Percentiles rank a stretch among this genome's conserved stretches.
Conservation (phyloP, 2,888 invertebrate genomes). For the Tromatobia lineatoria region DNA sequence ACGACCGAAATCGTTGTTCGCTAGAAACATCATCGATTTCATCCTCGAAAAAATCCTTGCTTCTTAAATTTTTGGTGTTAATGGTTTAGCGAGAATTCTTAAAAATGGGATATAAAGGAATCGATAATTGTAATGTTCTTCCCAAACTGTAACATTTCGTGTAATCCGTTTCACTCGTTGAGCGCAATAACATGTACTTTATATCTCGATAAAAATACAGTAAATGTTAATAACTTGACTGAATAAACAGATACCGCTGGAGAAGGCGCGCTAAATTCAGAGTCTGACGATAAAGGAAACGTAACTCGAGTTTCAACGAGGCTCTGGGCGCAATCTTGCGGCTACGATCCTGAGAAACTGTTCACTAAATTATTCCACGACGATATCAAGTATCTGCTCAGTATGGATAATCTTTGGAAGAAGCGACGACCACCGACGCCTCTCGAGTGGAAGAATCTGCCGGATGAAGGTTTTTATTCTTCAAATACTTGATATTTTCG, state of each 20-base stretch:
- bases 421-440: slow-evolving; percentile 94
- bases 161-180: too few species aligned
- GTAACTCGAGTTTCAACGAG: slow-evolving; percentile 90
- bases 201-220: slow-evolving; percentile 12
- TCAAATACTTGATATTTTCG: neutral
- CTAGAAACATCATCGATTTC: too few species aligned
- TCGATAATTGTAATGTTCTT: too few species aligned
- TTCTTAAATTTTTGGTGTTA: too few species aligned
- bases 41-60: too few species aligned
- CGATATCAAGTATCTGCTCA: slow-evolving; percentile 97
- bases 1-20: too few species aligned
- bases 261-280: slow-evolving; percentile 86
- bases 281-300: slow-evolving; percentile 87
- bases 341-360: slow-evolving; percentile 94
- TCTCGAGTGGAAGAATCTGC: slow-evolving; percentile 89
- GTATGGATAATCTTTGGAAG: slow-evolving; percentile 98
- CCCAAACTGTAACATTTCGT: too few species aligned
- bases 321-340: slow-evolving; percentile 94
- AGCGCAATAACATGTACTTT: neutral
- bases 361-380: slow-evolving; percentile 97
- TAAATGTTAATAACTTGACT: slow-evolving; percentile 9
- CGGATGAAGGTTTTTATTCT: slow-evolving; percentile 83
- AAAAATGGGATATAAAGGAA: too few species aligned
- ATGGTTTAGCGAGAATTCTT: too few species aligned
- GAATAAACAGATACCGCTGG: slow-evolving; percentile 86